Conservation (phyloP, 2,113 vertebrate genomes). For the Trichomycterus rosablanca region DNA sequence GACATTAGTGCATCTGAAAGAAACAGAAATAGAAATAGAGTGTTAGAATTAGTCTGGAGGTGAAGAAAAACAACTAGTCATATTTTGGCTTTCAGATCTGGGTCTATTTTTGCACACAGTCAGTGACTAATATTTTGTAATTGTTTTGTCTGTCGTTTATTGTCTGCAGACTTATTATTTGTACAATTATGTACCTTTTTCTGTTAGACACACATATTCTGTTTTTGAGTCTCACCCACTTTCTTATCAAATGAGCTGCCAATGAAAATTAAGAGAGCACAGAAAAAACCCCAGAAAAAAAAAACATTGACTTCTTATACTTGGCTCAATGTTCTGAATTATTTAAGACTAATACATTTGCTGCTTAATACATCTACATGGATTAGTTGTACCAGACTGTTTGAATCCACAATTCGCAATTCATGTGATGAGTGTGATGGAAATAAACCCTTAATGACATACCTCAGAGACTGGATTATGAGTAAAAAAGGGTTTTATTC, state of each 20-base stretch:
- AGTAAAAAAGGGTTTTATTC: no score
- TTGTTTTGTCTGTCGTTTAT: neutral
- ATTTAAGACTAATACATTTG: no score
- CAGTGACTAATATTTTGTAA: neutral
- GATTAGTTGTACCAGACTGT: no score
- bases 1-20: neutral
- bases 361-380: no score
- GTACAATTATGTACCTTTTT: neutral
- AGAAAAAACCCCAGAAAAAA: no score
- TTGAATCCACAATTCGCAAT: no score
- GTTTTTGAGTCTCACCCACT: neutral
- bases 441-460: no score
- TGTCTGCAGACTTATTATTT: neutral
- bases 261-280: no score
- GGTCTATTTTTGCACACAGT: neutral
- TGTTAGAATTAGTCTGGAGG: neutral
- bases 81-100: neutral
- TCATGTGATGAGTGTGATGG: no score
- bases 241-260: neutral
- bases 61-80: constrained; percentile 5
- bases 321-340: no score
- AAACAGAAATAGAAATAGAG: neutral
- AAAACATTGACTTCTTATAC: no score
- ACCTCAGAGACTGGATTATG: no score
- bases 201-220: neutral